A percentile compares a stretch with the other conserved stretches of the same genome.
Conservation (phyloP, 2,113 vertebrate species). For the Typhlomys cinereus region DNA sequence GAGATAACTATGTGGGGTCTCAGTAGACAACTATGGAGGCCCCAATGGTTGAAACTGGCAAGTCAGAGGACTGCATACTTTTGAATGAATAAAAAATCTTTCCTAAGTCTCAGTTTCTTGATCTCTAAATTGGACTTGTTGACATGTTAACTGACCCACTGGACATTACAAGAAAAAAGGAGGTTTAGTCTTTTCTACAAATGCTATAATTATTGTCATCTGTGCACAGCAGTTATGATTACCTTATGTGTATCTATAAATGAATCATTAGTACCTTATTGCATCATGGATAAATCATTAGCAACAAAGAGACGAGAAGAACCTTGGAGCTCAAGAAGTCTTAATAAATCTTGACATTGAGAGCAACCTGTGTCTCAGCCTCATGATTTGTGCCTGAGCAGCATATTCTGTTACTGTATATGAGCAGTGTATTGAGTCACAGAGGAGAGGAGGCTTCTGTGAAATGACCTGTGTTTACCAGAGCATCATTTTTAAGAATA, state of each 20-base stretch:
- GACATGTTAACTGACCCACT: accelerated
- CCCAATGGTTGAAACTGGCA: background rate
- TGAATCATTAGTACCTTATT: background rate
- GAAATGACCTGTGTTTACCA: too few species aligned
- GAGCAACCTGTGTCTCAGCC: background rate
- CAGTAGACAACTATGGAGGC: background rate
- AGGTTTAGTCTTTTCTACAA: accelerated
- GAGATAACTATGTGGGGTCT: background rate
- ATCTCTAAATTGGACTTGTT: too few species aligned
- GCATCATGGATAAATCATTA: too few species aligned
- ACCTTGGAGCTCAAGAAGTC: background rate
- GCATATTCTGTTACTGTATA: background rate
- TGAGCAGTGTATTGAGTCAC: background rate
- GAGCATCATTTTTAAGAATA: background rate
- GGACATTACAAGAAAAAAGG: background rate
- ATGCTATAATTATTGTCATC: too few species aligned
- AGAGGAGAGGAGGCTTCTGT: too few species aligned
- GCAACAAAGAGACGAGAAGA: background rate
- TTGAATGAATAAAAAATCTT: accelerated
- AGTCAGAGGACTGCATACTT: background rate
- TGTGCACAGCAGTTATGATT: background rate
- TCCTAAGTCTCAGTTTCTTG: too few species aligned
- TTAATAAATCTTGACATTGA: background rate
- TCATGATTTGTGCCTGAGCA: too few species aligned
- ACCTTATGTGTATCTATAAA: background rate